Evolutionary conservation across 2,888 invertebrate genomes (phyloP), one percentile per base, ranked within the genome.

Genomic region (Drosophila recens): DNA sequence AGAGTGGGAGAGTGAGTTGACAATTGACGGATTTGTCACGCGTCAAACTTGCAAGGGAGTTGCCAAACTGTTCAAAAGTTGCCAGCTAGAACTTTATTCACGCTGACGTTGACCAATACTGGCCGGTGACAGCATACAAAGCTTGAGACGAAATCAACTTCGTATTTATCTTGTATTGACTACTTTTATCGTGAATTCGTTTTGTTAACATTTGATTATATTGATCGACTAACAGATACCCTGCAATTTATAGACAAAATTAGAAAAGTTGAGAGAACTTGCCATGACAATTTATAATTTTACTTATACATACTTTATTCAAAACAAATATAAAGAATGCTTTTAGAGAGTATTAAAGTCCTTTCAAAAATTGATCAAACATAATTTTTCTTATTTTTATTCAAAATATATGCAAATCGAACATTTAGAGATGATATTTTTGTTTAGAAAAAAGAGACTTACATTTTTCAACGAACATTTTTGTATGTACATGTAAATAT

Each of bases 61-160:
- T 42, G 42, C 42, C 42, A 42, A 36, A 3, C n/a, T 36, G 34
- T 5, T 6, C 8, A n/a, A 13, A 38, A 6, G 1, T n/a, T 38
- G n/a, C n/a, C 38, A 38, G 2, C n/a, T 20, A 10, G 4, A 42
- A 15, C 9, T 42, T 11, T 3, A 42, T 42, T 17, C 13, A 6
- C 8, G 3, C 8, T 42, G 42, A 10, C 42, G 46, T 46, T 46
- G n/a, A 27, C 46, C 46, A 46, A 46, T 27, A 46, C 42, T 42
- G 40, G 17, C 17, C 15, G 38, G n/a, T 38, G 15, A 42, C 15
- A 42, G 9, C 42, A 42, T 15, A 10, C 15, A 17, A 42, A 42
- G 17, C 42, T 42, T 42, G 15, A 3, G 27, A 5, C 27, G 1
- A 27, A 27, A 27, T 1, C 27, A 5, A 27, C 27, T 27, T 27